phyloP scores from a whole-genome alignment of 2,888 invertebrate genomes.

The Onchidella celtica region DNA sequence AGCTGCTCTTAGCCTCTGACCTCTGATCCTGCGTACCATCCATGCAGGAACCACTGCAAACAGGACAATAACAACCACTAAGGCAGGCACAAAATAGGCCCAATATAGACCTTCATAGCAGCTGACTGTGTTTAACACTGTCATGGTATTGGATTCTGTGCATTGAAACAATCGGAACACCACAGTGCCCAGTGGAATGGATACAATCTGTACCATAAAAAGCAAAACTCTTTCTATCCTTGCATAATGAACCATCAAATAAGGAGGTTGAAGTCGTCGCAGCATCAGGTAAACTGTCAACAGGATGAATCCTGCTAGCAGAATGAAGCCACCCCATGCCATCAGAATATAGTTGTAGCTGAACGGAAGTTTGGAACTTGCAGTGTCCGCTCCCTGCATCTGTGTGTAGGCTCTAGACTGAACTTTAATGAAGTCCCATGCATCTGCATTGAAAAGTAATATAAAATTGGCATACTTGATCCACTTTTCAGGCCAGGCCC shows the following conservation, averaged over 20 bases:
- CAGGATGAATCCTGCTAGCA: slow-evolving; percentile 56
- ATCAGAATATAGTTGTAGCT: slow-evolving; percentile 64
- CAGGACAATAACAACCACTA: slow-evolving; percentile 59
- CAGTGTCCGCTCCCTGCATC: slow-evolving; percentile 66
- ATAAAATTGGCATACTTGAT: slow-evolving; percentile 62
- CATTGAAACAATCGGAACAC: slow-evolving; percentile 69
- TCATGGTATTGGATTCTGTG: slow-evolving; percentile 60
- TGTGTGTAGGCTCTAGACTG: slow-evolving; percentile 62
- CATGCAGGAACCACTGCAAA: slow-evolving; percentile 70
- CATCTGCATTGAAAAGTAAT: slow-evolving; percentile 73
- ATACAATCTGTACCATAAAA: slow-evolving; percentile 65
- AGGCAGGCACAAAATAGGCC: slow-evolving; percentile 65
- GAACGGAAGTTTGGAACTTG: slow-evolving; percentile 63
- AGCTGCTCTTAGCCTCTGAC: slow-evolving; percentile 65
- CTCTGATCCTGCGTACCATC: slow-evolving; percentile 66
- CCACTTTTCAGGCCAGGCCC: slow-evolving; percentile 73
- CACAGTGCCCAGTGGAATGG: slow-evolving; percentile 70
- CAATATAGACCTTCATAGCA: slow-evolving; percentile 70
- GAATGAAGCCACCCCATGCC: slow-evolving; percentile 63
- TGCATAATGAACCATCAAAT: slow-evolving; percentile 68
- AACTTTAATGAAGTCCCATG: slow-evolving; percentile 73
- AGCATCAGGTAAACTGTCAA: slow-evolving; percentile 60
- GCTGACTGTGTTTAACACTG: slow-evolving; percentile 65
- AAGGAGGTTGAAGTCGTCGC: slow-evolving; percentile 60
- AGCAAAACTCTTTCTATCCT: slow-evolving; percentile 66